Conservation (phyloP, 2,113 vertebrate genomes). For the Urocynchramus pylzowi region DNA sequence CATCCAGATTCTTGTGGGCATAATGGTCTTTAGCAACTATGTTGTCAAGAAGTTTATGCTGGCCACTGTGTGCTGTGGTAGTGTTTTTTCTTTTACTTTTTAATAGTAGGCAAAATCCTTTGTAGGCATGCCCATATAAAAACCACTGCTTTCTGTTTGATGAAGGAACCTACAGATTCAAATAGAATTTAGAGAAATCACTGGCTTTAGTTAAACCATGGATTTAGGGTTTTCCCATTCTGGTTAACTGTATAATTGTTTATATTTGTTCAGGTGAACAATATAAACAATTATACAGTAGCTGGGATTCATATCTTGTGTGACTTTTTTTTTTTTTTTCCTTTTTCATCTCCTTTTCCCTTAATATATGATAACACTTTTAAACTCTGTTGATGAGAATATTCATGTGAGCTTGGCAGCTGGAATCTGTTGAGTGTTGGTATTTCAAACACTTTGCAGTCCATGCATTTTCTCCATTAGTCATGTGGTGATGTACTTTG, state of each 20-base stretch:
- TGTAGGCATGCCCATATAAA: neutral
- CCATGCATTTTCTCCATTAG: slow-evolving; percentile 35
- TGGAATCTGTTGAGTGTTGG: slow-evolving; percentile 21
- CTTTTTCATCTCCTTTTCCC: neutral
- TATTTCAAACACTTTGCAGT: slow-evolving; percentile 43
- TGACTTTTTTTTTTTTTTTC: neutral
- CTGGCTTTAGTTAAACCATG: neutral
- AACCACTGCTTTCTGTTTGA: neutral
- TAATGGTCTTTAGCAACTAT: neutral
- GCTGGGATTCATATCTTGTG: neutral
- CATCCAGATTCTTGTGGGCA: neutral
- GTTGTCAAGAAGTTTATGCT: neutral
- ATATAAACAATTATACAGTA: no score
- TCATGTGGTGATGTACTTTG: slow-evolving; percentile 44
- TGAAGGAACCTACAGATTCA: neutral
- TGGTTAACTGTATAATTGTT: neutral
- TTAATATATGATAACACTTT: neutral
- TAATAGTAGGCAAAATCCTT: neutral
- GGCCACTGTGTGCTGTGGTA: neutral
- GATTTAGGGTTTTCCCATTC: neutral
- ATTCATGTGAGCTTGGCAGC: neutral
- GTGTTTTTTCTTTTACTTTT: neutral
- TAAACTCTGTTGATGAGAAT: neutral
- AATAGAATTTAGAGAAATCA: neutral
- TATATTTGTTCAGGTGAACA: neutral